These are phyloP conservation scores for Hydrozoanthus tunicans DNA, from an alignment of 64 coral and sea anemone genomes.

Conservation along the genomic window DNA sequence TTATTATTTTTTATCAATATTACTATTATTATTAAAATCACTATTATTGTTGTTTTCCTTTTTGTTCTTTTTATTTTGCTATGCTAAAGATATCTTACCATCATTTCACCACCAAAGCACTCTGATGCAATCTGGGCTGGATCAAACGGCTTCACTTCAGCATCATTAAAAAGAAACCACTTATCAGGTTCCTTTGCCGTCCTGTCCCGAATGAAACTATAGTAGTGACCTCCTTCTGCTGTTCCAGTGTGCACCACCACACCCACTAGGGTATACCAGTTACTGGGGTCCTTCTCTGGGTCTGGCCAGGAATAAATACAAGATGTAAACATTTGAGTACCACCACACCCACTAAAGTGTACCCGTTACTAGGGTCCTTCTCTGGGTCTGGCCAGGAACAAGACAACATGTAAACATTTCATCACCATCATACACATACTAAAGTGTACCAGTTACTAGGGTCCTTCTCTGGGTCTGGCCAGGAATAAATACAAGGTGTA, in stretches of 20 bases:
- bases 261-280: slow-evolving; percentile 95
- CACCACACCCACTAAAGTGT: slow-evolving; percentile 89
- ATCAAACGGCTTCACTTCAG: slow-evolving; percentile 99
- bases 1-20: too few species aligned
- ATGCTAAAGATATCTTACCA: slow-evolving; percentile 47
- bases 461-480: slow-evolving; percentile 27
- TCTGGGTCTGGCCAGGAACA: slow-evolving; percentile 68
- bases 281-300: slow-evolving; percentile 80
- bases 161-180: slow-evolving; percentile 99
- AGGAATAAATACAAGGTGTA: too few species aligned
- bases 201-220: slow-evolving; percentile 94
- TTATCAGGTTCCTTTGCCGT: slow-evolving; percentile 71
- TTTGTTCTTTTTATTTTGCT: too few species aligned
- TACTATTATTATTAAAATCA: too few species aligned
- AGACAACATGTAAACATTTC: neutral
- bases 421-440: slow-evolving; percentile 87
- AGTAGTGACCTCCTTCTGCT: slow-evolving; percentile 97
- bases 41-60: too few species aligned
- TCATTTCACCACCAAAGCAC: slow-evolving; percentile 99
- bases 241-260: slow-evolving; percentile 98
- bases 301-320: slow-evolving; percentile 35
- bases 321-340: slow-evolving; percentile 54
- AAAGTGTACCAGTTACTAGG: slow-evolving; percentile 40
- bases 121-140: slow-evolving; percentile 94
- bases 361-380: slow-evolving; percentile 27